phyloP scores from a whole-genome alignment of 2,888 invertebrate genomes.

The Hermaeophaga mercurialis region DNA sequence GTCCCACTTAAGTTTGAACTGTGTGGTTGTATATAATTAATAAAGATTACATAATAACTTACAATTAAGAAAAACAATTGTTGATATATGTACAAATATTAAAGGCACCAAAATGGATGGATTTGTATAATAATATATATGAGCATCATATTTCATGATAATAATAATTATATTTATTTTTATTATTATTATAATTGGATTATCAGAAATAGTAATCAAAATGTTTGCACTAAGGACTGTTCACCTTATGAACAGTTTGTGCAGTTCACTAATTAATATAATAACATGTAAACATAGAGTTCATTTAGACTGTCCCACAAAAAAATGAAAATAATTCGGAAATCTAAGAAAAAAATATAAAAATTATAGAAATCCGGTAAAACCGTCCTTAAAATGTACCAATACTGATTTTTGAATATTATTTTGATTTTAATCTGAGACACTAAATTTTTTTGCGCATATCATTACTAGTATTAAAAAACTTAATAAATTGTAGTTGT shows the following conservation, averaged over 20 bases:
- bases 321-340: constrained; percentile 7
- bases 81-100: constrained; percentile 49
- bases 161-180: constrained; percentile 40
- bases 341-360: background rate
- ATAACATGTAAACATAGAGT: constrained; percentile 37
- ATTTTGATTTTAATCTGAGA: background rate
- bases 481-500: constrained; percentile 30
- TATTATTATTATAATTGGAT: constrained; percentile 40
- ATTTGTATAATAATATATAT: constrained; percentile 49
- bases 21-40: constrained; percentile 29
- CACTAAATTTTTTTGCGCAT: constrained; percentile 30
- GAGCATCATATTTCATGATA: constrained; percentile 53
- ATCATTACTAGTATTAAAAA: constrained; percentile 32
- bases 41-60: constrained; percentile 39
- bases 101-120: constrained; percentile 59
- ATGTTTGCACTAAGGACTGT: constrained; percentile 37
- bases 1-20: constrained; percentile 6
- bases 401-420: background rate
- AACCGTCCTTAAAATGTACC: background rate
- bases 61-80: constrained; percentile 46
- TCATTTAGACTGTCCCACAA: constrained; percentile 11
- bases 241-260: constrained; percentile 40
- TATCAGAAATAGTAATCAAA: constrained; percentile 46
- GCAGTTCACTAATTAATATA: constrained; percentile 37
- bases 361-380: too few species aligned